These are phyloP conservation scores for Sarcophilus harrisii DNA, from an alignment of 2,797 vertebrate species.

Conservation along the genomic window DNA sequence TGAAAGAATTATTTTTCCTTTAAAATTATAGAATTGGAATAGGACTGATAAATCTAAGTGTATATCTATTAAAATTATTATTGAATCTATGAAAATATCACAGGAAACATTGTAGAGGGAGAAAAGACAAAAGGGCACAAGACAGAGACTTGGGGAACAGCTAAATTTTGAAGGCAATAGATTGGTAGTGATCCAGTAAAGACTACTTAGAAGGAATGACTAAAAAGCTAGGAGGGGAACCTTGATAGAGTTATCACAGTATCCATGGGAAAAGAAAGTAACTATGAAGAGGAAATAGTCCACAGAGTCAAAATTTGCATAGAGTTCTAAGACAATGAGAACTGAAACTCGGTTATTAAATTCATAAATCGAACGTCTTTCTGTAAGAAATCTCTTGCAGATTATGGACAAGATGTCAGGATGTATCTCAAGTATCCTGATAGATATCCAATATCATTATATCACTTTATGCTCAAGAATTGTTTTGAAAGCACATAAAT, in stretches of 20 bases:
- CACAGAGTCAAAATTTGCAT: neutral
- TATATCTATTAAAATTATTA: neutral
- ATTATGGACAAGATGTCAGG: neutral
- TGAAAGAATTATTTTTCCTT: neutral
- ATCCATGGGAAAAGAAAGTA: too few relatives aligned
- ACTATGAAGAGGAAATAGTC: neutral
- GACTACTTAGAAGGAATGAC: neutral
- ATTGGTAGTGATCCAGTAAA: neutral
- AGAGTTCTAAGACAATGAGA: neutral
- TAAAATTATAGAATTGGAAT: neutral
- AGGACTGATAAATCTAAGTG: neutral
- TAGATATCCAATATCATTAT: neutral
- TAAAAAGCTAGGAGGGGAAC: neutral
- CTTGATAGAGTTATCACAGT: neutral
- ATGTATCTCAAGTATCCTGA: neutral
- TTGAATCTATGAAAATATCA: neutral
- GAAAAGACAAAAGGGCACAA: neutral
- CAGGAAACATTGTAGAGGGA: neutral
- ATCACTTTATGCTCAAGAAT: neutral
- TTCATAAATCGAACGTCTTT: neutral
- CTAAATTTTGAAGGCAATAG: neutral
- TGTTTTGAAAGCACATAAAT: neutral
- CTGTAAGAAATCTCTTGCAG: neutral
- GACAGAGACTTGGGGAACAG: neutral
- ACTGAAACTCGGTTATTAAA: neutral